A percentile compares a stretch with the other conserved stretches of the same genome.
These are phyloP conservation scores for Nyctereutes procyonoides DNA, from an alignment of 2,113 vertebrate species.

Conservation along the genomic window DNA sequence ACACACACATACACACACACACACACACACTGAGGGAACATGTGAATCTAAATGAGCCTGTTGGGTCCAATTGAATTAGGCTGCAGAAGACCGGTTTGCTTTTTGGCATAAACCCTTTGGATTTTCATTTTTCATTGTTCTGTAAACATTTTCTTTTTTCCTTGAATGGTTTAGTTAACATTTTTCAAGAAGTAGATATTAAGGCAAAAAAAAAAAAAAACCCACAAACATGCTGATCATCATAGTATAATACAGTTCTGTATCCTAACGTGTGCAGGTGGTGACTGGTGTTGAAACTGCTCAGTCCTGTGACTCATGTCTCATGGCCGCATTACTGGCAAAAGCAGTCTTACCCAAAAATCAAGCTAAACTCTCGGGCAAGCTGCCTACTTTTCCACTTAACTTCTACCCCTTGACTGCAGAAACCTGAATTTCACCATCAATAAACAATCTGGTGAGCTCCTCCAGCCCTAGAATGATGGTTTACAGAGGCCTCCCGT, in stretches of 20 bases:
- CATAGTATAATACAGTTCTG: not conserved
- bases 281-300: not conserved
- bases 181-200: slow-evolving; percentile 52
- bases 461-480: not conserved
- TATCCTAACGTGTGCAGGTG: not conserved
- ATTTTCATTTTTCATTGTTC: slow-evolving; percentile 49
- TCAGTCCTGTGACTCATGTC: not conserved
- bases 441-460: not conserved
- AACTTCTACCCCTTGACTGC: not conserved
- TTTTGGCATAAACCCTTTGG: slow-evolving; percentile 62
- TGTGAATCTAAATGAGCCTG: not conserved
- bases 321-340: not conserved
- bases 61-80: not conserved
- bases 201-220: not conserved
- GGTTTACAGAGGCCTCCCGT: not conserved
- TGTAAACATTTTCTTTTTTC: not conserved
- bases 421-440: not conserved
- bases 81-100: slow-evolving; percentile 57
- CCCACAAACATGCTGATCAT: not conserved
- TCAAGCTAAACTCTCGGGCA: not conserved
- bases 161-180: slow-evolving; percentile 25
- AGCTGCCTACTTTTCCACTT: not conserved
- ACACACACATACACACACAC: too few species aligned
- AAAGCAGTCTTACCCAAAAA: not conserved
- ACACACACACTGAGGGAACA: not conserved